Percentiles rank a stretch among this genome's conserved stretches.
These are phyloP conservation scores for Synanthedon formicaeformis DNA, from an alignment of 2,888 invertebrate genomes.

Conservation along the genomic window DNA sequence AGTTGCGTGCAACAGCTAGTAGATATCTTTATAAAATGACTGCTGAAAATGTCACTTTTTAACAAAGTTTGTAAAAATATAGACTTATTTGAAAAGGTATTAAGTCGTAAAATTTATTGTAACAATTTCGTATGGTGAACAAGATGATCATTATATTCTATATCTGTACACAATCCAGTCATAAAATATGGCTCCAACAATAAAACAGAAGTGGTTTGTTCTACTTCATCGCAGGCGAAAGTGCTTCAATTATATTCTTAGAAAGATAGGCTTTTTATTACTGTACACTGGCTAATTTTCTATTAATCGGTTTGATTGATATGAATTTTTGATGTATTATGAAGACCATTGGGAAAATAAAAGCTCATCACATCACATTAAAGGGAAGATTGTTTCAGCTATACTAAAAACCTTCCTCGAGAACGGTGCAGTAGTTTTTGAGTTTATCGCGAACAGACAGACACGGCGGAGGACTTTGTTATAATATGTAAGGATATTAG, in stretches of 20 bases:
- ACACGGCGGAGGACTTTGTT: too few relatives aligned
- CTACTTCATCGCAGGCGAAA: constrained; percentile 55
- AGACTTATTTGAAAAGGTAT: too few relatives aligned
- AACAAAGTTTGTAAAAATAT: too few relatives aligned
- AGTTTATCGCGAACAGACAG: too few relatives aligned
- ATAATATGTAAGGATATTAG: too few relatives aligned
- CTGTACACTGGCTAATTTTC: constrained; percentile 44
- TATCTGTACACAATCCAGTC: constrained; percentile 67
- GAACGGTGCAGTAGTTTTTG: too few relatives aligned
- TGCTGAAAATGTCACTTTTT: too few relatives aligned
- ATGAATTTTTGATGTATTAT: not conserved
- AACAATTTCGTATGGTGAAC: constrained; percentile 1
- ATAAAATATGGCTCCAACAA: constrained; percentile 69
- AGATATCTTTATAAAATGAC: too few relatives aligned
- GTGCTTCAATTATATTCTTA: constrained; percentile 54
- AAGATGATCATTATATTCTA: constrained; percentile 30
- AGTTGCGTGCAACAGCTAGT: too few relatives aligned
- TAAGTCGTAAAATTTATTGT: not conserved
- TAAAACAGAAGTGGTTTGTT: constrained; percentile 66
- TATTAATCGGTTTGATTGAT: constrained; percentile 22
- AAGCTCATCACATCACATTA: too few relatives aligned
- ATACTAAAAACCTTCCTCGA: too few relatives aligned
- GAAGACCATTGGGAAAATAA: not conserved
- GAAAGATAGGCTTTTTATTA: constrained; percentile 53
- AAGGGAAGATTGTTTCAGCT: too few relatives aligned